Evolutionary conservation across 1,140 invertebrate genomes (phyloP).

Genomic region (Bombus waltoni): DNA sequence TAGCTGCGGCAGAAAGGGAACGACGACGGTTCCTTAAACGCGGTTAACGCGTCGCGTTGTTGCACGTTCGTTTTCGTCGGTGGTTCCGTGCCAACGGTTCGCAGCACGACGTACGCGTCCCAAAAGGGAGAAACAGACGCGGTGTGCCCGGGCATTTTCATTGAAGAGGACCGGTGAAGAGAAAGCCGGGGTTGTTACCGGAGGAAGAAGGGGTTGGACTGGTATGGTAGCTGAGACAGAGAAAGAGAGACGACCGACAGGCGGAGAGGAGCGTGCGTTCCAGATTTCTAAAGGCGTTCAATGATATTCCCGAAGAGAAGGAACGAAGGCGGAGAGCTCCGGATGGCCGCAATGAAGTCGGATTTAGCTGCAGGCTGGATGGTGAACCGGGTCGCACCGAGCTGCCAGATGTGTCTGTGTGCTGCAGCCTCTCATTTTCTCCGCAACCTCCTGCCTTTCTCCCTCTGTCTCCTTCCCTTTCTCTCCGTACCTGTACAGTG

Average conservation of each 20-base stretch:
- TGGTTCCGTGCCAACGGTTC: neutral
- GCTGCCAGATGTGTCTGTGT: conserved; percentile 61
- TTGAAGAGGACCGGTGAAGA: conserved; percentile 33
- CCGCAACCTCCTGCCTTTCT: neutral
- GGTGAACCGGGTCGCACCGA: conserved; percentile 60
- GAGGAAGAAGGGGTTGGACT: too few relatives aligned
- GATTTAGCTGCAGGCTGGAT: conserved; percentile 68
- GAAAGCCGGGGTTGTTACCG: neutral
- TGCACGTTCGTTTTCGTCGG: neutral
- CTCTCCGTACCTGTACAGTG: neutral
- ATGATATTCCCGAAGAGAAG: conserved; percentile 70
- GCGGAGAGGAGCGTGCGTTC: conserved; percentile 54
- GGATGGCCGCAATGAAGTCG: conserved; percentile 72
- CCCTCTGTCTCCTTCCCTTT: conserved; percentile 11
- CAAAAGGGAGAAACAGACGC: neutral
- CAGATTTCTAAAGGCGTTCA: conserved; percentile 71
- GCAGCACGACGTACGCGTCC: neutral
- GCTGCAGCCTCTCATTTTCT: conserved; percentile 61
- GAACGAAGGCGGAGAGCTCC: conserved; percentile 64
- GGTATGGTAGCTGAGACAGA: neutral
- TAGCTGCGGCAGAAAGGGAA: neutral
- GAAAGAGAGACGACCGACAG: neutral
- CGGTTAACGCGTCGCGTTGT: conserved; percentile 38
- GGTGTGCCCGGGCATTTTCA: conserved; percentile 54
- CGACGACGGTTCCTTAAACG: conserved; percentile 44